Evolutionary conservation across 2,797 vertebrate genomes (phyloP), one percentile per base, ranked within the genome.

Genomic region (Semotilus atromaculatus): DNA sequence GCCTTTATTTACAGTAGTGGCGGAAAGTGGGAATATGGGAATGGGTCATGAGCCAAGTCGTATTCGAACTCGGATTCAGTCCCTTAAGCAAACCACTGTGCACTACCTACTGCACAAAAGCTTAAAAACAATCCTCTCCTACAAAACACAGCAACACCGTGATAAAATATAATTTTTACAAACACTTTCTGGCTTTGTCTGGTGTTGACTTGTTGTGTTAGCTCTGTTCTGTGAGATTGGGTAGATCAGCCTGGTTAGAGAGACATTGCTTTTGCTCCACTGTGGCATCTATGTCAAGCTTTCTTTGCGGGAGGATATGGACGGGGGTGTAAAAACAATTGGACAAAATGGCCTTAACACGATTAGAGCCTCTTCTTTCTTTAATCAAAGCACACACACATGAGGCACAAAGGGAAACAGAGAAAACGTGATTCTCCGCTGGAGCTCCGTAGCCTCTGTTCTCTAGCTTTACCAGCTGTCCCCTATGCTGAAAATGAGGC

Each of bases 361-460:
- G 95, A 94, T 95, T 95, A 96, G 94, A 93, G 94, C 93, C 94
- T 94, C 94, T 94, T 93, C 91, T 94, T 93, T 95, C 94, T 95
- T 95, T 95, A 95, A 96, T 96, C 94, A 92, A 94, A 93, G 93
- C 93, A 93, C 94, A 93, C 95, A 95, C 94, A 95, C 94, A 94
- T 92, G 92, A 91, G 90, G 85, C 93, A 95, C 93, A 95, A 95
- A 95, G 91, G 91, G 90, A 92, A 88, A 93, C 92, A 91, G 91
- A 91, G 91, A 89, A 93, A 94, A 95, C 90, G 88, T 90, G 88
- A 94, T 95, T 94, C 92, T 91, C 89, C 68, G 85, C 91, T 88
- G 90, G 90, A 91, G 87, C 91, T 90, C 84, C 87, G 16, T 88
- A 91, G 91, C 84, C 88, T 93, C 92, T 92, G 92, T 91, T 94